Base-by-base conservation (phyloP, 1,140 invertebrate genomes). In the Pinna nobilis region DNA sequence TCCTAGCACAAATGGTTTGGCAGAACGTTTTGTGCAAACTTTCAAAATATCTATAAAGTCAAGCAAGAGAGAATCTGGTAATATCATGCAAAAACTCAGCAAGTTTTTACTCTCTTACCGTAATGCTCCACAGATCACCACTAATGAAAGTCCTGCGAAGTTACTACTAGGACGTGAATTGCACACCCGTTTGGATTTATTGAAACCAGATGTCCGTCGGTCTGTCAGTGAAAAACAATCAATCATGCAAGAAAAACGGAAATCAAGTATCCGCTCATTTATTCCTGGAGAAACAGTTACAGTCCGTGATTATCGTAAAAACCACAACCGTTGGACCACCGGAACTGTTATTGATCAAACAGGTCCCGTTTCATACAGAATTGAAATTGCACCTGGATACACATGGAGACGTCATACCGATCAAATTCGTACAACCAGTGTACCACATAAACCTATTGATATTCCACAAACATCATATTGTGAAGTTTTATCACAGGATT, bases 21-120 rank as follows among this genome's bases (percentile, higher is more conserved):
- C 60, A 2, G 41, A 73, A 66, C 28, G 51, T 0, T 73, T 73
- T 44, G 25, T 71, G 28, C 60, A 71, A 32, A 32, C 35, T 44
- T 53, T 71, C n/a, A 71, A 71, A 37, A 23, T 51, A 3, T 28
- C 70, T 11, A 44, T 73, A 67, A 57, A 63, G 30, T 41, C 70
- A 25, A 37, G 33, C 5, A 69, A 68, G 33, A 13, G 51, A 28
- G 64, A 74, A 18, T 11, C 37, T 18, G 57, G 47, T 32, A 47
- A 25, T n/a, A 33, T 68, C 23, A 23, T 47, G 7, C 67, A 49
- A 30, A 68, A 69, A 55, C 15, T 74, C 18, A 11, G n/a, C 7
- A 74, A 47, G 13, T 74, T 66, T 32, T 55, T 72, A 23, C n/a
- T 72, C 3, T 18, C 25, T 6, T 74, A 67, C 25, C 33, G 65